Evolutionary conservation across 2,888 invertebrate genomes (phyloP), one percentile per base, ranked within the genome.

Genomic region (Cenopis cana): DNA sequence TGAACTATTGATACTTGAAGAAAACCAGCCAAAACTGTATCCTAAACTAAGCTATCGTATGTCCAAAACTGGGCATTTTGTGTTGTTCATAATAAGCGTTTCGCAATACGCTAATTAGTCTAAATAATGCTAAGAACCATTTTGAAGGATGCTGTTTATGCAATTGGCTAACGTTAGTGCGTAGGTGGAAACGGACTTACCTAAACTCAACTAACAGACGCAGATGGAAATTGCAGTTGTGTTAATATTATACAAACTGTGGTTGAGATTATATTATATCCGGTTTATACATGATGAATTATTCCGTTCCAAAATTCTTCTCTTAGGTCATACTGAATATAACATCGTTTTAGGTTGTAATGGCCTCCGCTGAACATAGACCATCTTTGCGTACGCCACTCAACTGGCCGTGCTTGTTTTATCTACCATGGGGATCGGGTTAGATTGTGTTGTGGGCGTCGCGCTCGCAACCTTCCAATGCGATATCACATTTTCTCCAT

Each of bases 181-280:
- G 61, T 61, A 62, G 62, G 52, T 52, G 62, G 50, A 2, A 55
- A 52, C 60, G 12, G 49, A 14, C 12, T 50, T 49, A 60, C 49
- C 29, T 49, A 29, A 60, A 60, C 60, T 24, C 41, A 46, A 46
- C 46, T n/a, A 24, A 46, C 46, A 60, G 41, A 24, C 56, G 9
- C 36, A 17, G 5, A 36, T 57, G 17, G 36, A 18, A 11, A 12
- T 36, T 36, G 18, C 18, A 36, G n/a, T 3, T n/a, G 36, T 57
- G 12, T 18, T 36, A 12, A 38, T 20, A 38, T 38, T 10, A n/a
- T n/a, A 11, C 18, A 12, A 12, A 46, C n/a, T 4, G 9, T 38
- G 2, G 38, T 38, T 38, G 38, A 11, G 38, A 38, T 38, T 38
- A 33, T 33, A 33, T 33, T 33, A 33, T 3, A 33, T 33, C 33